Evolutionary conservation across 2,113 vertebrate genomes (phyloP).

Genomic region (Caloenas nicobarica): DNA sequence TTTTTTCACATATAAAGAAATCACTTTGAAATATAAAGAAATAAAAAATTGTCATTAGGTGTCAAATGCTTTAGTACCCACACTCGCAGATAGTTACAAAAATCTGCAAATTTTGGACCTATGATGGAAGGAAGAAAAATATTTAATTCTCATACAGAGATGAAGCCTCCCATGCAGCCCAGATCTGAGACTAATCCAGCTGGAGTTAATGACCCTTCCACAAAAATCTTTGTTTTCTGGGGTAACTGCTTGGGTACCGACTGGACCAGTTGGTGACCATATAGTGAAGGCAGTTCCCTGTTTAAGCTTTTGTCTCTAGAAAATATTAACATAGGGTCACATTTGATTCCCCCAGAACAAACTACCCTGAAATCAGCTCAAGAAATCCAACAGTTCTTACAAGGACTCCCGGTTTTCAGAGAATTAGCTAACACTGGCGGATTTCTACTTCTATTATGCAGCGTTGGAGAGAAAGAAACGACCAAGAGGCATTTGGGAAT

Average conservation of each 20-base stretch:
- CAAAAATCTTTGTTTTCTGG: not conserved
- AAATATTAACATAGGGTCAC: not conserved
- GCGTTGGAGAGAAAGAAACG: not conserved
- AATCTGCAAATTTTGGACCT: not conserved
- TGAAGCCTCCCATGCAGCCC: not conserved
- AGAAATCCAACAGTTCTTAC: not conserved
- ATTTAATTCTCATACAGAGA: not conserved
- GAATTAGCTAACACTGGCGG: not conserved
- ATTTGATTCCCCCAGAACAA: not conserved
- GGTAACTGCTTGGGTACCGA: too few relatives aligned
- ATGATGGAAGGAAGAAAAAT: not conserved
- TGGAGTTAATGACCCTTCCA: rapidly evolving
- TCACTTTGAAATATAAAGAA: not conserved
- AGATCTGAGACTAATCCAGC: not conserved
- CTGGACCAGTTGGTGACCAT: not conserved
- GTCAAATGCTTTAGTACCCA: not conserved
- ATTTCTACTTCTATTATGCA: not conserved
- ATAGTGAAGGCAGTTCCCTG: not conserved
- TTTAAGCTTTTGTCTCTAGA: not conserved
- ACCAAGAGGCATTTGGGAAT: not conserved
- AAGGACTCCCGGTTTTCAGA: not conserved
- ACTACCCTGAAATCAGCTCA: not conserved
- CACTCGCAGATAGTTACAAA: not conserved
- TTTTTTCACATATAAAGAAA: not conserved
- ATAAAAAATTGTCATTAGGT: not conserved